These are phyloP conservation scores for Hydrophis major DNA, from an alignment of 2,797 vertebrate species.

Conservation along the genomic window DNA sequence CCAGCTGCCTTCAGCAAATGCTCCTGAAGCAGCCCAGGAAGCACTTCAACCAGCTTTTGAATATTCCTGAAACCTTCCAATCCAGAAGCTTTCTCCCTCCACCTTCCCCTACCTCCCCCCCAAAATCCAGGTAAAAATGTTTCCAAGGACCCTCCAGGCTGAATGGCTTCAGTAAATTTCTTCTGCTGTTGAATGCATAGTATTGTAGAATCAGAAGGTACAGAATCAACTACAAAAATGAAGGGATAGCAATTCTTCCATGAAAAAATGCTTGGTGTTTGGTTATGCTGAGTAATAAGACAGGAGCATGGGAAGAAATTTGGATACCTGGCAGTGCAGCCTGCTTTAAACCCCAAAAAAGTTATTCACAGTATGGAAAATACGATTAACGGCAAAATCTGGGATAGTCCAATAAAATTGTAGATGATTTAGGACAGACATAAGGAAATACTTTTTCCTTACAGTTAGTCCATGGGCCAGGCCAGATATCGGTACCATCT, in stretches of 20 bases:
- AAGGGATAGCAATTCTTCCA: neutral
- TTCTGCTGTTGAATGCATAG: neutral
- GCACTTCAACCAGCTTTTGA: neutral
- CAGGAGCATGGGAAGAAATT: neutral
- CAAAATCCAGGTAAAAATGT: neutral
- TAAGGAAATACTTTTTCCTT: neutral
- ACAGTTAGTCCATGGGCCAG: too few species aligned
- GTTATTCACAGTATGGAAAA: neutral
- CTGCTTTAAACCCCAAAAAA: neutral
- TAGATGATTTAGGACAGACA: neutral
- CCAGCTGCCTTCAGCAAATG: neutral
- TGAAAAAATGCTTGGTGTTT: neutral
- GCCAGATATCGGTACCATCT: too few species aligned
- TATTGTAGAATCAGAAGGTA: neutral
- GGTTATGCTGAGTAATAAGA: neutral
- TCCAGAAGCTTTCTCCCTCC: neutral
- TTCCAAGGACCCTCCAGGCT: neutral
- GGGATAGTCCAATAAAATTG: neutral
- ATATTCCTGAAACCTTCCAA: neutral
- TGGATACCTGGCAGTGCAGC: neutral
- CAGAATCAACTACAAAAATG: neutral
- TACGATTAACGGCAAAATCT: neutral
- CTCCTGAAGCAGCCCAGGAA: neutral
- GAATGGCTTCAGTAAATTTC: neutral
- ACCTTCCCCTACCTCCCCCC: accelerated